These are phyloP conservation scores for Phoxinus phoxinus DNA, from an alignment of 2,113 vertebrate genomes.

Conservation along the genomic window DNA sequence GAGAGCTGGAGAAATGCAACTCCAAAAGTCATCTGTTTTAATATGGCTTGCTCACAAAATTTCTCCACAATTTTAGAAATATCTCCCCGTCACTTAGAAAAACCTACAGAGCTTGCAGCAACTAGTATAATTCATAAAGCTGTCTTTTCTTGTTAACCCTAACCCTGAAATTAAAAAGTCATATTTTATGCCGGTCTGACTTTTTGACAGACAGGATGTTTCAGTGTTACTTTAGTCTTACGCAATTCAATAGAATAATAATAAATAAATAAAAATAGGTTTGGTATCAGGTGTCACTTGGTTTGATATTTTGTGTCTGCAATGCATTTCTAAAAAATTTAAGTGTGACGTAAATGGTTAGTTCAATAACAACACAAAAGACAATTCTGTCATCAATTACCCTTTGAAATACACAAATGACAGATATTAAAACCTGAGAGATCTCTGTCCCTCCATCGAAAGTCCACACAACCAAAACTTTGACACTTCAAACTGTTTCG, in stretches of 20 bases:
- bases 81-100: neutral
- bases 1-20: neutral
- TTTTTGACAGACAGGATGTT: neutral
- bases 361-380: neutral
- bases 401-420: too few species aligned
- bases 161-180: neutral
- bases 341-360: neutral
- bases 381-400: neutral
- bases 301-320: neutral
- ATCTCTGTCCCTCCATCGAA: neutral
- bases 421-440: neutral
- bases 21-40: slow-evolving; percentile 11
- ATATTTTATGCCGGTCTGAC: neutral
- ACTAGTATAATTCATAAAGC: neutral
- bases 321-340: neutral
- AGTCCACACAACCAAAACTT: neutral
- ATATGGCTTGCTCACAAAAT: neutral
- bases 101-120: neutral
- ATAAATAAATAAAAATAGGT: neutral
- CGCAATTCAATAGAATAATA: neutral
- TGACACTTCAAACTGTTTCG: neutral
- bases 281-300: neutral
- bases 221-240: neutral
- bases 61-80: neutral
- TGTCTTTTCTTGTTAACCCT: neutral